Percentiles rank a stretch among this genome's conserved stretches.
phyloP scores from a whole-genome alignment of 2,888 invertebrate species.

The Spatulosminthurus flaviceps region DNA sequence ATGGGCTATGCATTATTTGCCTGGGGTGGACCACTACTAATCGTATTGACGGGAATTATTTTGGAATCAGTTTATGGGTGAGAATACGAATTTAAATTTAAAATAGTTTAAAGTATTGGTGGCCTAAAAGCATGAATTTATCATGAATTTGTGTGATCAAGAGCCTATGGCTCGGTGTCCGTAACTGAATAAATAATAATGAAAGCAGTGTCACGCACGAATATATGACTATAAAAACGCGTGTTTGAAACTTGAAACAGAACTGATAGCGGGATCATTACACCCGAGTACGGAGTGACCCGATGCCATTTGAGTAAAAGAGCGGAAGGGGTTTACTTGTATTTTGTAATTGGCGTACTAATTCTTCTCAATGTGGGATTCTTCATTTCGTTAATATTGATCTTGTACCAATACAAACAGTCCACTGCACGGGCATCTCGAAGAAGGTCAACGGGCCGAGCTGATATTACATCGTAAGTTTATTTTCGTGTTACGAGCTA shows the following conservation, averaged over 20 bases:
- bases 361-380: conserved; percentile 27
- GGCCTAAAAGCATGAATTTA: neutral
- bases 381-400: neutral
- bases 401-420: neutral
- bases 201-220: neutral
- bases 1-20: conserved; percentile 8
- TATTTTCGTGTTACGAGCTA: too few species aligned
- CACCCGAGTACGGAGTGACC: conserved; percentile 26
- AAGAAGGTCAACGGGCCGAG: conserved; percentile 2
- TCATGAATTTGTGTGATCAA: neutral
- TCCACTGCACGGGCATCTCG: neutral
- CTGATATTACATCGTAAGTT: conserved; percentile 19
- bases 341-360: conserved; percentile 21
- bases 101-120: neutral
- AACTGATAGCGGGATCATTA: conserved; percentile 29
- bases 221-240: too few species aligned
- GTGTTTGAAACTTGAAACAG: neutral
- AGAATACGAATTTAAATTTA: neutral
- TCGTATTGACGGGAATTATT: neutral
- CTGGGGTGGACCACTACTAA: conserved; percentile 36
- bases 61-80: conserved; percentile 20
- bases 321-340: conserved; percentile 37
- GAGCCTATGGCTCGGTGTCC: too few species aligned
- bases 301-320: conserved; percentile 10
- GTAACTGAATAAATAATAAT: neutral